Conservation (phyloP, 1,140 invertebrate species). For the Drosophila kohkoa region DNA sequence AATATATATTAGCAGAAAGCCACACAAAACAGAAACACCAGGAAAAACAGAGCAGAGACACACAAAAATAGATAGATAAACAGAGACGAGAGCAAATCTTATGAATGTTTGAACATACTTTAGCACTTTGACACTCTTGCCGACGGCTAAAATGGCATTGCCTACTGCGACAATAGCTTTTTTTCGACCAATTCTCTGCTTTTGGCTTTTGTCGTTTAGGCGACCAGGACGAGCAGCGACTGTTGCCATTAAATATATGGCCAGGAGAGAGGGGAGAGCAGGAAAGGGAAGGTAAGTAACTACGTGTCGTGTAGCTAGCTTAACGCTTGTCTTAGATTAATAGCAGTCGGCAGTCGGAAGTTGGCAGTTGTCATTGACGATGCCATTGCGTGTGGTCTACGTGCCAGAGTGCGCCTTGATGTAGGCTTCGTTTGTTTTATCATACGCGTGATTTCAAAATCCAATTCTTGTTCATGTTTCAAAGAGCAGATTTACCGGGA, state of each 20-base stretch:
- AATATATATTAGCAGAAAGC: conserved; percentile 43
- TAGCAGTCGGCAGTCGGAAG: conserved; percentile 42
- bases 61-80: conserved; percentile 18
- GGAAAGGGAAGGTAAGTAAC: conserved; percentile 1
- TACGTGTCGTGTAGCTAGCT: conserved; percentile 47
- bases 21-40: conserved; percentile 36
- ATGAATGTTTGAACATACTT: conserved; percentile 82
- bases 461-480: conserved; percentile 22
- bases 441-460: conserved; percentile 22
- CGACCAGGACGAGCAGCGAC: conserved; percentile 20
- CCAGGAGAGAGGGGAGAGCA: not conserved
- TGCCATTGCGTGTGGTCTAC: conserved; percentile 53
- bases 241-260: conserved; percentile 57
- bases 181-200: conserved; percentile 35
- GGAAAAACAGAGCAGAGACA: not conserved
- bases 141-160: conserved; percentile 40
- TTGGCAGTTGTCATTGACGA: conserved; percentile 22
- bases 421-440: conserved; percentile 36
- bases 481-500: conserved; percentile 38
- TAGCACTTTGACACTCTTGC: conserved; percentile 78
- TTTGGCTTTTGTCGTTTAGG: conserved; percentile 50
- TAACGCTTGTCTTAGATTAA: conserved; percentile 57
- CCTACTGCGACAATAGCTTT: conserved; percentile 30
- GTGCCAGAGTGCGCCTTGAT: conserved; percentile 55
- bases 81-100: conserved; percentile 47